Conservation (phyloP, 2,797 vertebrate species). For the Taenioides sp. region DNA sequence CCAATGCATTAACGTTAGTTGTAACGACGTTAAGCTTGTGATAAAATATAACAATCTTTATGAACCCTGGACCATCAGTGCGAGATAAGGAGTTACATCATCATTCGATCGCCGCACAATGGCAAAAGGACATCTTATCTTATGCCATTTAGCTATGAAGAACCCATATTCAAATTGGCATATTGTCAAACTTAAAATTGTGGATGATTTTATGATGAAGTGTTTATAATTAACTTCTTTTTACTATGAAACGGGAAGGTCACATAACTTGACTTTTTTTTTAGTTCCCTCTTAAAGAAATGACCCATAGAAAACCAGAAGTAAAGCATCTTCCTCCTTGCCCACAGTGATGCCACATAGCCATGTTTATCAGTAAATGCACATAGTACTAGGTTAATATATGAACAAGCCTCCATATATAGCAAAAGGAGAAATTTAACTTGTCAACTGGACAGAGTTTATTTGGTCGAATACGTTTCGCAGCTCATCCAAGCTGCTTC, state of each 20-base stretch:
- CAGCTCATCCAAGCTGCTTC: too few species aligned
- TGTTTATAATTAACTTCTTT: background rate
- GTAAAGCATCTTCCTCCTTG: background rate
- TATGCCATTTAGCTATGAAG: background rate
- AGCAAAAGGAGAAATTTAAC: too few species aligned
- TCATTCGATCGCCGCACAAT: background rate
- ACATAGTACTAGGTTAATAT: background rate
- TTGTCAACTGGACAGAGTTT: too few species aligned
- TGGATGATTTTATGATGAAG: background rate
- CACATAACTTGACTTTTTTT: background rate
- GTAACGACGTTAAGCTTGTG: background rate
- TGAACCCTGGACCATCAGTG: conserved; percentile 19
- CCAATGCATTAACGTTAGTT: background rate
- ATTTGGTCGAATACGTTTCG: too few species aligned
- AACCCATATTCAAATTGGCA: conserved; percentile 13
- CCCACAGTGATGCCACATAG: background rate
- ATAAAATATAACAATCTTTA: background rate
- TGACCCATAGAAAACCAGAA: background rate
- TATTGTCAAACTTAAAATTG: background rate
- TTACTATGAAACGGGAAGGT: background rate
- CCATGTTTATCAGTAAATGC: background rate
- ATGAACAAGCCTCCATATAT: background rate
- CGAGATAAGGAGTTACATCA: conserved; percentile 18
- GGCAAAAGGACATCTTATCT: conserved; percentile 36
- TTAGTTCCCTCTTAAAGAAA: too few species aligned